A percentile compares a stretch with the other conserved stretches of the same genome.
Evolutionary conservation across 2,113 vertebrate species (phyloP).

Genomic region (Perccottus glenii): DNA sequence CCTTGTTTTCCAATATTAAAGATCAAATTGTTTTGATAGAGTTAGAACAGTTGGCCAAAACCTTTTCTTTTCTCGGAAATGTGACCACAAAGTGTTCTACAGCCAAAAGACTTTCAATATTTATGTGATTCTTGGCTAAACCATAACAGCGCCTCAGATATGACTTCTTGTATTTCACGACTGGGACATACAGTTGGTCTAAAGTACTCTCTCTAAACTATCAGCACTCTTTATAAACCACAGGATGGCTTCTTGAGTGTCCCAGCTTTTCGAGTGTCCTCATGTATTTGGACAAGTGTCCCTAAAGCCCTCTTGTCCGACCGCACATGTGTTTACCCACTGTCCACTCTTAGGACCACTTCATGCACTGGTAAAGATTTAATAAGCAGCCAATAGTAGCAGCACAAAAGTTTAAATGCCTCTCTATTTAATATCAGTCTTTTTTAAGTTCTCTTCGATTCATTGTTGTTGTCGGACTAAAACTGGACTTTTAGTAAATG

Average conservation of each 20-base stretch:
- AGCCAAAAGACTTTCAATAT: neutral
- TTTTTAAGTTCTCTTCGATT: no score
- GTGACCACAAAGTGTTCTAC: neutral
- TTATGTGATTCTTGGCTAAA: neutral
- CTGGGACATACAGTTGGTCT: neutral
- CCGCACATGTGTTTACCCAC: constrained; percentile 7
- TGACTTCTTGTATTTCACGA: neutral
- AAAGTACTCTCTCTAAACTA: constrained; percentile 3
- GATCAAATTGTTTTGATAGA: neutral
- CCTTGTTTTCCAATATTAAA: neutral
- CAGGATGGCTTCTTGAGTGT: constrained; percentile 30
- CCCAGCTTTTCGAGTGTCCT: constrained; percentile 35
- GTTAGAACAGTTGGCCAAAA: neutral
- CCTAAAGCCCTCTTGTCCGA: constrained; percentile 49
- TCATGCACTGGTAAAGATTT: neutral
- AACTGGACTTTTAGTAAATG: no score
- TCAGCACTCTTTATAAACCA: constrained; percentile 24
- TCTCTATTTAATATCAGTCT: no score
- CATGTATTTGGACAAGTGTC: constrained; percentile 31
- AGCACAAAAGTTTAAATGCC: neutral
- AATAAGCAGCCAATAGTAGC: neutral
- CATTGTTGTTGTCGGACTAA: no score
- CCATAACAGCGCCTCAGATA: neutral
- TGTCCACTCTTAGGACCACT: constrained; percentile 17
- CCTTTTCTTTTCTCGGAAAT: neutral